Conservation (phyloP, 2,797 vertebrate species). For the Fistularia tabacaria region DNA sequence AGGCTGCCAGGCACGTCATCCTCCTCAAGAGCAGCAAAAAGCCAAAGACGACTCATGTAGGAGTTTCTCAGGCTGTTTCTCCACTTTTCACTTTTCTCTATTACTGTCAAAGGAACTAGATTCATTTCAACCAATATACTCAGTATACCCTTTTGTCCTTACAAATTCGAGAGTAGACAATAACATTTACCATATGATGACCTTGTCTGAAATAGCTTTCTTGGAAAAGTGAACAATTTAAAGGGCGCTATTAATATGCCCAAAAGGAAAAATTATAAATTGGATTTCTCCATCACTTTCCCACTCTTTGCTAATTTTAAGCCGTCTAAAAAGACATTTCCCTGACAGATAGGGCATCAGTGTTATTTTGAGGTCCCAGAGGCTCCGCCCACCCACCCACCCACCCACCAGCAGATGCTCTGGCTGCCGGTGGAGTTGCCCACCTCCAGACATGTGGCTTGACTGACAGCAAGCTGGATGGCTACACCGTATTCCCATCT, state of each 20-base stretch:
- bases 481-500: slow-evolving; percentile 29
- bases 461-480: slow-evolving; percentile 49
- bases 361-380: slow-evolving; percentile 32
- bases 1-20: slow-evolving; percentile 12
- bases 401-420: slow-evolving; percentile 58
- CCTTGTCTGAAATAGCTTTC: too few relatives aligned
- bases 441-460: slow-evolving; percentile 50
- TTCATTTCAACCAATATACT: slow-evolving; percentile 3
- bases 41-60: slow-evolving; percentile 17
- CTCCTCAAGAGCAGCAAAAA: slow-evolving; percentile 8
- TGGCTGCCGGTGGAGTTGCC: slow-evolving; percentile 38
- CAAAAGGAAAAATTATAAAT: too few relatives aligned
- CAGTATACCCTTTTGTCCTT: slow-evolving; percentile 1
- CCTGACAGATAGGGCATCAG: neutral
- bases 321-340: too few relatives aligned
- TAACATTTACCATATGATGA: too few relatives aligned
- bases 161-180: neutral
- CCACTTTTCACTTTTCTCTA: neutral
- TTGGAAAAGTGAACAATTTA: too few relatives aligned
- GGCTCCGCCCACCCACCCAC: slow-evolving; percentile 55
- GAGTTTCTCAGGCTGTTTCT: slow-evolving; percentile 3
- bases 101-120: neutral
- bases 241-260: too few relatives aligned
- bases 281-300: too few relatives aligned
- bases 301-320: too few relatives aligned